phyloP scores from a whole-genome alignment of 2,797 vertebrate species.

The Salmo trutta region DNA sequence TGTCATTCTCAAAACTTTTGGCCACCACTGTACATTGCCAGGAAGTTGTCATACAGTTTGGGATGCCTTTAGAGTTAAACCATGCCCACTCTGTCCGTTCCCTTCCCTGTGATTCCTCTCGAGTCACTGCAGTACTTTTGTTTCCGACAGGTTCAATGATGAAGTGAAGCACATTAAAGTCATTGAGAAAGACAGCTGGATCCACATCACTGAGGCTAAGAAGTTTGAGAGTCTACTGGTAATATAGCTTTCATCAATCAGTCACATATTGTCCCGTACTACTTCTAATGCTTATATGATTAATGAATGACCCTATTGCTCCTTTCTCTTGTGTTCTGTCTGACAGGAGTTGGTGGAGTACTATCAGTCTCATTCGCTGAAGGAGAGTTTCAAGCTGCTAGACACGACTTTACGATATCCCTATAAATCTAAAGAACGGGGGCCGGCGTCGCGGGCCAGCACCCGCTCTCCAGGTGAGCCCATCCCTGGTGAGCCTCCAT shows the following conservation, averaged over 20 bases:
- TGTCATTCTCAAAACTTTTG: too few relatives aligned
- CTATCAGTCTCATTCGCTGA: conserved; percentile 94
- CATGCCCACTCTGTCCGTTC: neutral
- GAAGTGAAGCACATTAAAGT: conserved; percentile 99
- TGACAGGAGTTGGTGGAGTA: conserved; percentile 93
- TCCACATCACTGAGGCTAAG: conserved; percentile 98
- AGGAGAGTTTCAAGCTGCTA: conserved; percentile 97
- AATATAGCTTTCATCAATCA: conserved; percentile 31
- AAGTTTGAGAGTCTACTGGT: conserved; percentile 97
- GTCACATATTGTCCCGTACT: neutral
- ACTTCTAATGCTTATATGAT: neutral
- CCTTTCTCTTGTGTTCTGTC: neutral
- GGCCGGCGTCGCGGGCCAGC: conserved; percentile 78
- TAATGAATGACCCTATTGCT: neutral
- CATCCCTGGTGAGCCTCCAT: neutral
- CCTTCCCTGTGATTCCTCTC: neutral
- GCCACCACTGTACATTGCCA: neutral
- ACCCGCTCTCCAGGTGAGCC: conserved; percentile 88
- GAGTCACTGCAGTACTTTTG: neutral
- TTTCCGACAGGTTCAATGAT: conserved; percentile 86
- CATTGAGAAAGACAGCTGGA: conserved; percentile 96
- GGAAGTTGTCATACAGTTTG: neutral
- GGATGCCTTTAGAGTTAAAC: neutral
- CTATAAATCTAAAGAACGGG: conserved; percentile 89
- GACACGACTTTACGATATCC: conserved; percentile 93